Base-by-base conservation (phyloP, 1,140 invertebrate genomes). In the Drosophila ironensis region DNA sequence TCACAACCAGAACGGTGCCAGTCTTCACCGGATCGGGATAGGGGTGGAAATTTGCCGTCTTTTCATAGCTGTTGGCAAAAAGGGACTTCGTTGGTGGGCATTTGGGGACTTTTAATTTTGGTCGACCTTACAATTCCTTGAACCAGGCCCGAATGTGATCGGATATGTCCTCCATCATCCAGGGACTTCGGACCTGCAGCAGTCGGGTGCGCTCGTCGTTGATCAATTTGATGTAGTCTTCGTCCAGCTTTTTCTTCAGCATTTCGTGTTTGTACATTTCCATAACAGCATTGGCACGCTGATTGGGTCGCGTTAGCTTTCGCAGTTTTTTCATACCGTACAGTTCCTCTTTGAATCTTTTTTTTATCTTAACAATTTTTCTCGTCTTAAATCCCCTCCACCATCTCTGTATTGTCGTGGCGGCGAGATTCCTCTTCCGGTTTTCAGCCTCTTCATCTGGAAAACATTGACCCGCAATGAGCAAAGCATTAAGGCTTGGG, bases 141-240 rank as follows among this genome's bases (percentile, higher is more conserved):
- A 94, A 93, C 94, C 94, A 95, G 41, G 91, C 91, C 42, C 93
- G 92, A 59, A 95, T 93, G 88, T 95, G 93, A 47, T 92, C 92
- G 1, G 92, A 91, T 56, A 94, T 94, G 72, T 95, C 94, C 71
- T 95, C 94, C 90, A 94, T 92, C 30, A 94, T 88, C 48, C 92
- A 91, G 1, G 92, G 92, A 44, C 91, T 91, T 45, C 91, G 90
- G 2, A 92, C 84, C 82, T 91, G 90, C 33, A 93, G 67, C 7
- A 94, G 91, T 48, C 91, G 91, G 1, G 88, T 77, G 59, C 92
- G 91, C 87, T 94, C 93, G 46, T 92, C 91, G 8, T 91, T 59
- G 45, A 90, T 92, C n/a, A 91, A 80, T 48, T 92, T 68, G 17
- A 92, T 48, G 66, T 91, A 93, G 20, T 91, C 89, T 33, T 91